Evolutionary conservation across 2,797 vertebrate species (phyloP).

Genomic region (Lindbergichthys nudifrons): DNA sequence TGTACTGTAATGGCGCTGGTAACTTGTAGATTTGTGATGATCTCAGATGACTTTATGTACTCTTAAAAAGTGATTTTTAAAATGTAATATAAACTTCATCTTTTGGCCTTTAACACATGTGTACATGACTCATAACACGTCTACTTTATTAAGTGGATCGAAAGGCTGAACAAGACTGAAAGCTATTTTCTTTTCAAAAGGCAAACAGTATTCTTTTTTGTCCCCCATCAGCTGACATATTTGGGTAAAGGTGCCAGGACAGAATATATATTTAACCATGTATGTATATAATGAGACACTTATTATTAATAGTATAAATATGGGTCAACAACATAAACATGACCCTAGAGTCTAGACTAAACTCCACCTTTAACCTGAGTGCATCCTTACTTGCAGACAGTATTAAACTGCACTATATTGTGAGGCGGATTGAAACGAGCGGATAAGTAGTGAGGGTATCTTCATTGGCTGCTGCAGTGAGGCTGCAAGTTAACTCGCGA

Average conservation of each 20-base stretch:
- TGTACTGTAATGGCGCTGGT: background rate
- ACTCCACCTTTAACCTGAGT: too few relatives aligned
- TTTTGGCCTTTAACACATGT: background rate
- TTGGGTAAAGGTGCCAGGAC: too few relatives aligned
- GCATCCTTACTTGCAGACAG: background rate
- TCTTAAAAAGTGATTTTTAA: background rate
- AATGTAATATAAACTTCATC: background rate
- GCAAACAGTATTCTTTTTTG: background rate
- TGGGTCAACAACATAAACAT: background rate
- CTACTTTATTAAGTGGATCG: background rate
- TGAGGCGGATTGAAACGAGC: background rate
- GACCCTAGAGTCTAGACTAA: too few relatives aligned
- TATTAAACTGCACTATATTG: background rate
- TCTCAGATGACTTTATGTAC: background rate
- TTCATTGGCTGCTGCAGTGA: constrained; percentile 1
- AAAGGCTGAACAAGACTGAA: background rate
- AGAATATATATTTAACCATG: too few relatives aligned
- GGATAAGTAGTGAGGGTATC: background rate
- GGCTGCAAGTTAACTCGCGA: constrained; percentile 18
- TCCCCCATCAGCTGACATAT: background rate
- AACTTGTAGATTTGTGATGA: background rate
- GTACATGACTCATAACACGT: background rate
- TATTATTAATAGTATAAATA: background rate
- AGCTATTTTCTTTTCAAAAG: background rate
- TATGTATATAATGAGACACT: too few relatives aligned